Evolutionary conservation across 2,888 invertebrate species (phyloP).

Genomic region (Lepidochitona cinerea): DNA sequence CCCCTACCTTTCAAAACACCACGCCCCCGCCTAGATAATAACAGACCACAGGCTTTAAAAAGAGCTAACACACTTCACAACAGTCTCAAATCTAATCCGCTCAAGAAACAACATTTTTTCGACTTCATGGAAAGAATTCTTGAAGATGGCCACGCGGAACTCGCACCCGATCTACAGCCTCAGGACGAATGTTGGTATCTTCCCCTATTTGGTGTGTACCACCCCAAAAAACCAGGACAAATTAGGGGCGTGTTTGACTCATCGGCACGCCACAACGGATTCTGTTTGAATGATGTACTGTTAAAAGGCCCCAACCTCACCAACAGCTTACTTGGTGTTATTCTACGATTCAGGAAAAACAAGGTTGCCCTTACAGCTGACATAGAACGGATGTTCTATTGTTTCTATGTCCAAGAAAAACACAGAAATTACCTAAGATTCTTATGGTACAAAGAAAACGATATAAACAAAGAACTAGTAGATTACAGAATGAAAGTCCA

Average conservation of each 20-base stretch:
- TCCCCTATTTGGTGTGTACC: constrained; percentile 24
- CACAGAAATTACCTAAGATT: constrained; percentile 21
- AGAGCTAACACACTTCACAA: not conserved
- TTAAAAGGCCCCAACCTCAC: constrained; percentile 31
- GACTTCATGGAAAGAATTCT: constrained; percentile 15
- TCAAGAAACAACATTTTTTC: constrained; percentile 11
- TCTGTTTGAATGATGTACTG: constrained; percentile 24
- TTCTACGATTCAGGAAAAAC: constrained; percentile 31
- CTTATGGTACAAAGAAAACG: constrained; percentile 20
- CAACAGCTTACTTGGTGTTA: constrained; percentile 28
- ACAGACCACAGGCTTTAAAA: not conserved
- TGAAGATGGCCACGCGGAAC: constrained; percentile 10
- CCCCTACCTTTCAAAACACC: too few relatives aligned
- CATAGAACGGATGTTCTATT: constrained; percentile 28
- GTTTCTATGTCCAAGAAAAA: constrained; percentile 14
- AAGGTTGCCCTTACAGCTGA: constrained; percentile 22
- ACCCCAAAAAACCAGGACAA: constrained; percentile 29
- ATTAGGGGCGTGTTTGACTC: constrained; percentile 27
- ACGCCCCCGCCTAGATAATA: constrained; percentile 5
- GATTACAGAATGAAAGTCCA: constrained; percentile 17
- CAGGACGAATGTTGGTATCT: constrained; percentile 19
- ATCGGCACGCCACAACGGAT: constrained; percentile 11
- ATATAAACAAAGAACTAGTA: constrained; percentile 12
- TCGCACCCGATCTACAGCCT: not conserved
- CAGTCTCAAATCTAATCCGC: not conserved